Base-by-base conservation (phyloP, 2,888 invertebrate genomes). In the Alloscopus bannaensis region DNA sequence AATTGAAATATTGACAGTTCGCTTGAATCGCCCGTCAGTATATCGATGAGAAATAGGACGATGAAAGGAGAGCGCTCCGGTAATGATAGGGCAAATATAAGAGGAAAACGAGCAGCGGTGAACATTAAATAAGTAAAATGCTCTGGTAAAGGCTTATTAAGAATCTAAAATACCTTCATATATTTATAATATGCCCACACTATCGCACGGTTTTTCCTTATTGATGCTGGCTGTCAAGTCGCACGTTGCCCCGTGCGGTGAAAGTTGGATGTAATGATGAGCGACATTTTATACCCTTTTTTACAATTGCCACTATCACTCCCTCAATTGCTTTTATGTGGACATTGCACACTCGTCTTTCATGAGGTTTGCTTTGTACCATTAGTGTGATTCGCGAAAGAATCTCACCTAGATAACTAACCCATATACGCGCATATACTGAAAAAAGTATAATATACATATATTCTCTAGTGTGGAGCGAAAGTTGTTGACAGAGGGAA, bases 211-310 rank as follows among this genome's bases (percentile, higher is more conserved):
- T n/a, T n/a, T n/a, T n/a, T n/a, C n/a, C n/a, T n/a, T n/a, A n/a
- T n/a, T n/a, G n/a, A n/a, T n/a, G n/a, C n/a, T n/a, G n/a, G n/a
- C n/a, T n/a, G n/a, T n/a, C n/a, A n/a, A n/a, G n/a, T n/a, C n/a
- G n/a, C n/a, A 45, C 3, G 8, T 45, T 45, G 45, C 45, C 45
- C 45, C 45, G 18, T 45, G 13, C 18, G 8, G 45, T 4, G 45
- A 45, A 16, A 45, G 45, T 11, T 16, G n/a, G n/a, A 45, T 4
- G 18, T 45, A 18, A 45, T 45, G 45, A 45, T 45, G 45, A 45
- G 45, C 13, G 45, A 45, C 45, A 45, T n/a, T 45, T 45, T 45
- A 45, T 45, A n/a, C n/a, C n/a, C 18, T 45, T 45, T 16, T 16
- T 18, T 3, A 11, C n/a, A 16, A 45, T n/a, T 45, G 45, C 13